These are phyloP conservation scores for Hemibates koningsi DNA, from an alignment of 2,113 vertebrate genomes.

Conservation along the genomic window DNA sequence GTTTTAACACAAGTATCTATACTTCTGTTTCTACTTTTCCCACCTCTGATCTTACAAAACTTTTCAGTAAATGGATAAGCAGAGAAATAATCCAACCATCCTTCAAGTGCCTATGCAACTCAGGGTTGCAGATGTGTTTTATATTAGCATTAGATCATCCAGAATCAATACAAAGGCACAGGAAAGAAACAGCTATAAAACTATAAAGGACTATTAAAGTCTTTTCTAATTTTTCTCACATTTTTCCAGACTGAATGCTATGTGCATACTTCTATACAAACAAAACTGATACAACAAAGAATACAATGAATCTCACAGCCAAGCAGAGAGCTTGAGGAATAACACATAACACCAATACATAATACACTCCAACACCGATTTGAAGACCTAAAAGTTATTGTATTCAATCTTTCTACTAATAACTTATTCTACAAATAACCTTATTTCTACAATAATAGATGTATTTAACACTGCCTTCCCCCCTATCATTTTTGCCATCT, in stretches of 20 bases:
- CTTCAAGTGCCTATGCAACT: not conserved
- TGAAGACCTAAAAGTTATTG: not conserved
- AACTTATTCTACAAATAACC: not conserved
- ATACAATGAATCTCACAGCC: not conserved
- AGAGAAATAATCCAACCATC: not conserved
- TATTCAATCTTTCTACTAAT: not conserved
- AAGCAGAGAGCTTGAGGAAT: not conserved
- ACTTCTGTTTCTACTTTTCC: not conserved
- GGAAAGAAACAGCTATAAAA: not conserved
- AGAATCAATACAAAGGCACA: not conserved
- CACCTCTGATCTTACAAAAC: not conserved
- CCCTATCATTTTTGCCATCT: not conserved
- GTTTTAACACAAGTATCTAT: not conserved
- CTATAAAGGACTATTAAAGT: not conserved
- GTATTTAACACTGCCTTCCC: not conserved
- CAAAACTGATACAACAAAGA: not conserved
- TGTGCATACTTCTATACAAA: not conserved
- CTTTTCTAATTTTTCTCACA: not conserved
- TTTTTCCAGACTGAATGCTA: not conserved
- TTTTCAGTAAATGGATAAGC: not conserved
- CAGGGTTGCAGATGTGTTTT: not conserved
- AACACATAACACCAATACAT: not conserved
- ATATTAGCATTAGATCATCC: not conserved
- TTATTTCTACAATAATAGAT: not conserved
- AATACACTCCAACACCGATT: not conserved